Evolutionary conservation across 2,797 vertebrate genomes (phyloP).

Genomic region (Malurus splendens): DNA sequence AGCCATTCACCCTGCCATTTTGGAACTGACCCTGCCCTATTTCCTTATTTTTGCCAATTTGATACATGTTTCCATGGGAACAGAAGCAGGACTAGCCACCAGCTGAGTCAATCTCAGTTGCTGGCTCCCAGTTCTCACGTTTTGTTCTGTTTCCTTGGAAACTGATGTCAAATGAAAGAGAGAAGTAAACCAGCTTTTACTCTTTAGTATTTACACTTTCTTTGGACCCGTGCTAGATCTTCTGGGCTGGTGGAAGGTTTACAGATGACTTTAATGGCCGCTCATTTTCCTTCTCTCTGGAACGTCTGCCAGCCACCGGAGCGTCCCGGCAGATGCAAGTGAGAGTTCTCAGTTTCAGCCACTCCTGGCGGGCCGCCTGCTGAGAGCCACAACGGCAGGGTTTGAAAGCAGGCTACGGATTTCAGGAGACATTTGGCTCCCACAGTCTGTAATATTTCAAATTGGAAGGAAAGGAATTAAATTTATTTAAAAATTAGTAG

Average conservation of each 20-base stretch:
- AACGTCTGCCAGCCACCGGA: background rate
- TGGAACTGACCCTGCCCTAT: conserved; percentile 29
- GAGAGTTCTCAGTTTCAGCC: conserved; percentile 24
- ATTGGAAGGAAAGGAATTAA: conserved; percentile 48
- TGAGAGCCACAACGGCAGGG: background rate
- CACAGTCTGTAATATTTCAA: conserved; percentile 34
- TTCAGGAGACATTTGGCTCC: conserved; percentile 36
- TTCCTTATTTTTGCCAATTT: conserved; percentile 54
- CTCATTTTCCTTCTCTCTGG: background rate
- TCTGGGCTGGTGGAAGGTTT: background rate
- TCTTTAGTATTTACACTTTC: conserved; percentile 25
- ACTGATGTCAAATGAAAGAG: conserved; percentile 44
- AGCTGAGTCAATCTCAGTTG: conserved; percentile 67
- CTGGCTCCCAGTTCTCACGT: conserved; percentile 55
- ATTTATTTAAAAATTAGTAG: conserved; percentile 37
- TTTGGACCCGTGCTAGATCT: background rate
- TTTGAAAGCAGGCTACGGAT: conserved; percentile 31
- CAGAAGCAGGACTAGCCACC: conserved; percentile 57
- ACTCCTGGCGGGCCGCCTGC: background rate
- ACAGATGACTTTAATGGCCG: background rate
- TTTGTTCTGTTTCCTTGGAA: conserved; percentile 63
- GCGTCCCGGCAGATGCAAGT: conserved; percentile 15
- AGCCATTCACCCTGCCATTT: conserved; percentile 29
- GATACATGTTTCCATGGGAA: conserved; percentile 62
- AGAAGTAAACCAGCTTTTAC: conserved; percentile 32